phyloP scores from a whole-genome alignment of 2,888 invertebrate species.

The Matsumyia berberina region DNA sequence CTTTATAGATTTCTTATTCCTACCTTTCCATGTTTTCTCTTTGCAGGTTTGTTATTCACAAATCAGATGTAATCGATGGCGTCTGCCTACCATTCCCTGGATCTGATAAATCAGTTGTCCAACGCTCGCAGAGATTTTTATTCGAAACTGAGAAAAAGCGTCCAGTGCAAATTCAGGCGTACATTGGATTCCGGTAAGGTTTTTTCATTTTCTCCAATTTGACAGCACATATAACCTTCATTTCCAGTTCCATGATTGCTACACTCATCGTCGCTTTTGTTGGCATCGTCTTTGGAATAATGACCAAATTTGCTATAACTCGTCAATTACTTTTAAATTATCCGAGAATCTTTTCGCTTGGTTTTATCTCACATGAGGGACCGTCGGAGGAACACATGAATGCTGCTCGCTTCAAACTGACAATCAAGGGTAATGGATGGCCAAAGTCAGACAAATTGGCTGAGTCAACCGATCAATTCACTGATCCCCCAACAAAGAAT shows the following conservation, averaged over 20 bases:
- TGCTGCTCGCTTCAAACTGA: constrained; percentile 87
- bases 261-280: constrained; percentile 85
- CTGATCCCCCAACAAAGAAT: constrained; percentile 87
- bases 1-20: no score
- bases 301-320: constrained; percentile 87
- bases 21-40: constrained; percentile 83
- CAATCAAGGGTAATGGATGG: constrained; percentile 93
- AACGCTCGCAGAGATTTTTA: constrained; percentile 91
- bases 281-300: constrained; percentile 87
- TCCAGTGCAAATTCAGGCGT: constrained; percentile 92
- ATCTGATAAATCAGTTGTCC: constrained; percentile 92
- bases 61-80: constrained; percentile 82
- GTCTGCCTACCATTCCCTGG: constrained; percentile 93
- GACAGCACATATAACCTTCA: no score
- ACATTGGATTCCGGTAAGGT: constrained; percentile 86
- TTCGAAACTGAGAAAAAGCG: constrained; percentile 88
- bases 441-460: constrained; percentile 85
- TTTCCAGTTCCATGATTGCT: constrained; percentile 85
- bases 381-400: constrained; percentile 87
- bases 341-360: constrained; percentile 90
- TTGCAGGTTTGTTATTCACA: constrained; percentile 86
- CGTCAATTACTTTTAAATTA: constrained; percentile 88
- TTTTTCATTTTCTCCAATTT: background rate
- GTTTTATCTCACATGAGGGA: constrained; percentile 88
- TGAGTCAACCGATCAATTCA: constrained; percentile 85